Percentiles rank a stretch among this genome's conserved stretches.
phyloP scores from a whole-genome alignment of 2,888 invertebrate genomes.

The Yponomeuta cagnagella region DNA sequence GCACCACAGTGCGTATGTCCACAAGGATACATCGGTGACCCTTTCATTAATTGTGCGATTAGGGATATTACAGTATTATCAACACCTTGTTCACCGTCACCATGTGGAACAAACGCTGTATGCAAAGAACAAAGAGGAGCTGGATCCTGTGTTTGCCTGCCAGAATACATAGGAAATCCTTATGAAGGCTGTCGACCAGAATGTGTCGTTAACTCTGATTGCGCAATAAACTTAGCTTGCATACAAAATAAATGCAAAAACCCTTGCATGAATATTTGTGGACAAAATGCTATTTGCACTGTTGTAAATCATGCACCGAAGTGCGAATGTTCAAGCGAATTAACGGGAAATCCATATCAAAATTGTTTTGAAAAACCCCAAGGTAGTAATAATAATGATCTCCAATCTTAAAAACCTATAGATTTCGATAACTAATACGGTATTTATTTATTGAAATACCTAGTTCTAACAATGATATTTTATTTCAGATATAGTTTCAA shows the following conservation, averaged over 20 bases:
- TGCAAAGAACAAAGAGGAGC: slow-evolving; percentile 81
- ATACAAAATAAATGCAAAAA: slow-evolving; percentile 83
- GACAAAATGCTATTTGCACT: slow-evolving; percentile 82
- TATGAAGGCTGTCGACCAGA: slow-evolving; percentile 87
- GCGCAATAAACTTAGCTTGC: slow-evolving; percentile 82
- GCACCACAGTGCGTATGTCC: slow-evolving; percentile 84
- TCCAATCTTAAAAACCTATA: slow-evolving; percentile 8
- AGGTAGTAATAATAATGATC: slow-evolving; percentile 38
- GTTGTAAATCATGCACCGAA: slow-evolving; percentile 82
- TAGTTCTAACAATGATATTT: background rate
- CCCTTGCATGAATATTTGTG: slow-evolving; percentile 85
- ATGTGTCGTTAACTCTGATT: slow-evolving; percentile 84
- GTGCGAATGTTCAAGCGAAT: slow-evolving; percentile 80
- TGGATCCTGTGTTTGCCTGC: slow-evolving; percentile 81
- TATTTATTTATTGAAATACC: background rate
- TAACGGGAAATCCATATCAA: slow-evolving; percentile 78
- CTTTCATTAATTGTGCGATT: slow-evolving; percentile 74
- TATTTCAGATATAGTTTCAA: slow-evolving; percentile 22
- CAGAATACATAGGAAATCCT: slow-evolving; percentile 84
- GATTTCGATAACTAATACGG: background rate
- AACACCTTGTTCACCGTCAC: slow-evolving; percentile 80
- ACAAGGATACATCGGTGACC: slow-evolving; percentile 77
- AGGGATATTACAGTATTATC: slow-evolving; percentile 52
- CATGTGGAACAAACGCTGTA: slow-evolving; percentile 84
- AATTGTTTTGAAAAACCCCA: slow-evolving; percentile 61